Evolutionary conservation across 2,113 vertebrate species (phyloP).

Genomic region (Larimichthys polyactis): DNA sequence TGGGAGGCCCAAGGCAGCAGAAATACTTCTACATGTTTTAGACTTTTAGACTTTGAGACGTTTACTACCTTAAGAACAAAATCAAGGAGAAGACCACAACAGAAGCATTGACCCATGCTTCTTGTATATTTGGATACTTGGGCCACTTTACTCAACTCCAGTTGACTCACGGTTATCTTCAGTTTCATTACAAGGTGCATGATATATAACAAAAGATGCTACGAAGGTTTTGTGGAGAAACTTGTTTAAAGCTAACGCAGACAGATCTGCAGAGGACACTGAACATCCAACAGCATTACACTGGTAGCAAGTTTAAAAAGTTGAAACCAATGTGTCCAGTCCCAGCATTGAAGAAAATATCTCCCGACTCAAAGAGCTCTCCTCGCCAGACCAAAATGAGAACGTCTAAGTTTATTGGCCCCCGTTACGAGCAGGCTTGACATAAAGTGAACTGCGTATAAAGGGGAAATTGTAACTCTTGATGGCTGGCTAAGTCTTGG

Average conservation of each 20-base stretch:
- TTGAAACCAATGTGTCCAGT: slow-evolving; percentile 7
- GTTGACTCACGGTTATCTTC: neutral
- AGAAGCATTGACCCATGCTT: neutral
- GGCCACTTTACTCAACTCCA: neutral
- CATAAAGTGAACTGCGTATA: slow-evolving; percentile 55
- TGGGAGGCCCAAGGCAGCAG: neutral
- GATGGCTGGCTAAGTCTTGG: slow-evolving; percentile 62
- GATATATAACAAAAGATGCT: neutral
- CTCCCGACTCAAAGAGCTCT: slow-evolving; percentile 14
- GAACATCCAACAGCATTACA: neutral
- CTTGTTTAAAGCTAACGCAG: neutral
- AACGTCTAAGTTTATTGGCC: slow-evolving; percentile 50
- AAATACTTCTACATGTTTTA: neutral
- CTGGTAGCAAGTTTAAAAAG: neutral
- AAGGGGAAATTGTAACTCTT: slow-evolving; percentile 62
- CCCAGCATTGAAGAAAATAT: slow-evolving; percentile 18
- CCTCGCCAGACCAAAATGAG: slow-evolving; percentile 13
- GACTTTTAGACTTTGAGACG: neutral
- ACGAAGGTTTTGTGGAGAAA: neutral
- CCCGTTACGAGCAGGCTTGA: slow-evolving; percentile 53
- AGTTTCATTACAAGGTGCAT: neutral
- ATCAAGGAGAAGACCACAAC: neutral
- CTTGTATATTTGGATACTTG: neutral
- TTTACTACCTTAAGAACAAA: neutral
- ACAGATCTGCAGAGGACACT: neutral